These are phyloP conservation scores for Dascillus cervinus DNA, from an alignment of 2,888 invertebrate genomes.

Conservation along the genomic window DNA sequence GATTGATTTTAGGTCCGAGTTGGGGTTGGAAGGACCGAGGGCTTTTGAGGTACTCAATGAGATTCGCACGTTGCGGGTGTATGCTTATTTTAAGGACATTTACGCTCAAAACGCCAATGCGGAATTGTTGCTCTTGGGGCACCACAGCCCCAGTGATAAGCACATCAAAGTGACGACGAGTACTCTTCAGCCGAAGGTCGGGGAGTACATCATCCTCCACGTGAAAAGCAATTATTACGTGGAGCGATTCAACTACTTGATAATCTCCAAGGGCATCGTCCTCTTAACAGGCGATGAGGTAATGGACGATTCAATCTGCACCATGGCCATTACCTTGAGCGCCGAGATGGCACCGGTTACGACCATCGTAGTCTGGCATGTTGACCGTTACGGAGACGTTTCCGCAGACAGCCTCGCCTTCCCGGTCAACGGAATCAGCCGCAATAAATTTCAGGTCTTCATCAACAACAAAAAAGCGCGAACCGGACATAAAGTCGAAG, in stretches of 20 bases:
- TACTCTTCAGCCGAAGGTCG: constrained; percentile 78
- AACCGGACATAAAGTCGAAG: constrained; percentile 87
- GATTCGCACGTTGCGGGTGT: constrained; percentile 40
- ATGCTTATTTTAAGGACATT: constrained; percentile 62
- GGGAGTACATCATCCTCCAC: constrained; percentile 91
- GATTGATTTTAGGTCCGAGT: constrained; percentile 63
- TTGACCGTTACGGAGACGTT: constrained; percentile 74
- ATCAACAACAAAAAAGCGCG: constrained; percentile 92
- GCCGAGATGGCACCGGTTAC: constrained; percentile 91
- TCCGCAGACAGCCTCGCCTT: constrained; percentile 92
- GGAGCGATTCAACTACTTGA: constrained; percentile 81
- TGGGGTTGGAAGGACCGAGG: constrained; percentile 42
- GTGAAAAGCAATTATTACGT: constrained; percentile 87
- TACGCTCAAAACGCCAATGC: constrained; percentile 58
- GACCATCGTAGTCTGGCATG: constrained; percentile 82
- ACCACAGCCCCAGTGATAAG: constrained; percentile 73
- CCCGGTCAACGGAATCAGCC: constrained; percentile 89
- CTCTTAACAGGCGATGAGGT: constrained; percentile 76
- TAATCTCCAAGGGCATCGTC: constrained; percentile 89
- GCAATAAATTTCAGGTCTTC: constrained; percentile 81
- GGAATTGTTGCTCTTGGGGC: constrained; percentile 65
- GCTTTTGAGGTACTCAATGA: constrained; percentile 31
- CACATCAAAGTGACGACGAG: constrained; percentile 83
- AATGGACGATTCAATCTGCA: constrained; percentile 70
- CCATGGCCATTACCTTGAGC: constrained; percentile 74